Base-by-base conservation (phyloP, 1,140 invertebrate species). In the Neotoxoptera formosana region DNA sequence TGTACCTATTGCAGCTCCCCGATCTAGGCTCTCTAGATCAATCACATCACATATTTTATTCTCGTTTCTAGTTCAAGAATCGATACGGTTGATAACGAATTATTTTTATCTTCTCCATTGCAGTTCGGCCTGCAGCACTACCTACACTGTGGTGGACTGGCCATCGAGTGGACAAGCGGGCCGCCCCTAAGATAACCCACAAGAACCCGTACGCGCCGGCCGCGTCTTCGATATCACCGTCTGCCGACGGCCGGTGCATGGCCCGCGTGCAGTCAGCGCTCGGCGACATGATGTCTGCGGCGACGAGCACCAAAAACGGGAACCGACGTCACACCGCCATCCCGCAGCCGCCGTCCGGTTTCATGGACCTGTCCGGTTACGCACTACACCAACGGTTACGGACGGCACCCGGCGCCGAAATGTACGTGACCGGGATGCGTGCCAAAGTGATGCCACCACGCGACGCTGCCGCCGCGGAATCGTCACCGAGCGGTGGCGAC, bases 391-490 rank as follows among this genome's bases (percentile, higher is more conserved):
- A 97, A 94, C 95, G 96, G 93, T 95, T 97, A 94, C 95, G 96
- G 81, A 95, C 95, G 41, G 96, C 96, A 25, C 96, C 96, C 6
- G 95, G 91, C 23, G 81, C 96, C 25, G 96, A 97, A 93, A 97
- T 97, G 96, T 96, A 96, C 94, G 96, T 97, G 21, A 97, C 96
- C 1, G 96, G 96, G 93, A 95, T 97, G 95, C 95, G 96, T 91
- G 96, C 97, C 11, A 95, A 96, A 51, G 95, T 97, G 17, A 96
- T 96, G 3, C 36, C 89, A 14, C 53, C 95, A 96, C 96, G 30
- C 94, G 97, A 56, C 96, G 96, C 94, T 96, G 94, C 95, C 96
- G 93, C 95, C 97, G 94, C 94, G 96, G 88, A 95, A 67, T 45
- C 95, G 48, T 96, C 96, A 30, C 96, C 96, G 3, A 95, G 36